Evolutionary conservation across 2,113 vertebrate genomes (phyloP).

Genomic region (Pangasianodon hypophthalmus): DNA sequence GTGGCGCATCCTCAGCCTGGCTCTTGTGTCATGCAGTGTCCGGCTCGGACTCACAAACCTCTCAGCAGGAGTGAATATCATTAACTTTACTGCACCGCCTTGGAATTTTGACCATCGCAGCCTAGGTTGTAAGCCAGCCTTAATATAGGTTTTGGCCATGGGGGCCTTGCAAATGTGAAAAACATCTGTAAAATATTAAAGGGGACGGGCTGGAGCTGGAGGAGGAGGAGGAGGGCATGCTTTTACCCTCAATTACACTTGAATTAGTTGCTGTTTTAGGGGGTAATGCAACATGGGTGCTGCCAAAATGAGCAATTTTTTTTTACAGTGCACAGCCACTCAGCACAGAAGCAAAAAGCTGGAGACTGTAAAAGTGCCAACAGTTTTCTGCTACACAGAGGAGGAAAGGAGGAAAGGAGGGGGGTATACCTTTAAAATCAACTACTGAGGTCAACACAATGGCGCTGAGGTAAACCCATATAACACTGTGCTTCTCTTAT

Average conservation of each 20-base stretch:
- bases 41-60: slow-evolving; percentile 9
- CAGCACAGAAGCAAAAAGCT: slow-evolving; percentile 30
- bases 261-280: slow-evolving; percentile 69
- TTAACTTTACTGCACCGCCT: slow-evolving; percentile 32
- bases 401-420: neutral
- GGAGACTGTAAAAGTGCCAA: slow-evolving; percentile 28
- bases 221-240: slow-evolving; percentile 37
- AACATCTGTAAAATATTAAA: slow-evolving; percentile 74
- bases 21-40: neutral
- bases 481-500: neutral
- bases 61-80: slow-evolving; percentile 20
- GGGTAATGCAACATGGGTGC: slow-evolving; percentile 63
- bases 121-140: slow-evolving; percentile 41
- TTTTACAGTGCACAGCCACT: slow-evolving; percentile 54
- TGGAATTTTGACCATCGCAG: slow-evolving; percentile 32
- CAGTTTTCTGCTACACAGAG: slow-evolving; percentile 3
- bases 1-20: slow-evolving; percentile 17
- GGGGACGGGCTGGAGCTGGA: slow-evolving; percentile 54
- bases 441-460: slow-evolving; percentile 2
- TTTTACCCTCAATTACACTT: slow-evolving; percentile 71
- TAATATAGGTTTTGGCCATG: slow-evolving; percentile 57
- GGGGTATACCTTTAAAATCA: slow-evolving; percentile 4
- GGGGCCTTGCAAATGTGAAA: slow-evolving; percentile 65
- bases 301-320: slow-evolving; percentile 48
- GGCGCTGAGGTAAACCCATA: neutral